Conservation (phyloP, 2,113 vertebrate species). For the Gopherus flavomarginatus region DNA sequence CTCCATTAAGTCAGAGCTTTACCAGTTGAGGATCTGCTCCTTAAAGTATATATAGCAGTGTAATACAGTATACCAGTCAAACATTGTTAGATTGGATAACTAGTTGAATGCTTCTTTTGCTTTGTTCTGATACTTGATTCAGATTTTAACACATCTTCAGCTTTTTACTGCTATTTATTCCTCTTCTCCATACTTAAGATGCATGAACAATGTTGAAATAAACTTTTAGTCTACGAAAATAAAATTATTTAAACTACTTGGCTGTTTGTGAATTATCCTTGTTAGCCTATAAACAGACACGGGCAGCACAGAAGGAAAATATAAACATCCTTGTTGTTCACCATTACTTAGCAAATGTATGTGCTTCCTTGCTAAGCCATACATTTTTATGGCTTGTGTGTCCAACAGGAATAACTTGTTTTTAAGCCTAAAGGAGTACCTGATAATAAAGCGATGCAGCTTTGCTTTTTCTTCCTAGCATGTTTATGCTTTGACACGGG, state of each 20-base stretch:
- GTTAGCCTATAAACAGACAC: neutral
- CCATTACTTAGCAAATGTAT: constrained; percentile 16
- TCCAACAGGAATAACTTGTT: constrained; percentile 63
- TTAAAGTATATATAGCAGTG: neutral
- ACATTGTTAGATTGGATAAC: neutral
- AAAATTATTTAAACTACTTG: neutral
- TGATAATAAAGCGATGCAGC: neutral
- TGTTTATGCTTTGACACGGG: neutral
- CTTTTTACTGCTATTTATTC: neutral
- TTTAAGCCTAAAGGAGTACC: neutral
- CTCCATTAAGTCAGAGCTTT: neutral
- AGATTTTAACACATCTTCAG: neutral
- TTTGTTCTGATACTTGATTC: neutral
- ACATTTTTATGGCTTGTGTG: constrained; percentile 30
- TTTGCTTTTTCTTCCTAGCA: neutral
- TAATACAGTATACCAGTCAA: neutral
- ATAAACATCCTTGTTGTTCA: constrained; percentile 43
- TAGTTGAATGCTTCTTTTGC: neutral
- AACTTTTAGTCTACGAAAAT: neutral
- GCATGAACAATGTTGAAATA: constrained; percentile 28
- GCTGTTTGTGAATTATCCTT: neutral
- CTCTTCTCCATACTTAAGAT: constrained; percentile 11
- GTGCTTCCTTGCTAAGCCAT: constrained; percentile 15
- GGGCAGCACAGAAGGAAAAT: neutral
- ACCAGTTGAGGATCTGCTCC: constrained; percentile 26